These are phyloP conservation scores for Tauraco hartlaubi DNA, from an alignment of 2,797 vertebrate genomes.

Conservation along the genomic window DNA sequence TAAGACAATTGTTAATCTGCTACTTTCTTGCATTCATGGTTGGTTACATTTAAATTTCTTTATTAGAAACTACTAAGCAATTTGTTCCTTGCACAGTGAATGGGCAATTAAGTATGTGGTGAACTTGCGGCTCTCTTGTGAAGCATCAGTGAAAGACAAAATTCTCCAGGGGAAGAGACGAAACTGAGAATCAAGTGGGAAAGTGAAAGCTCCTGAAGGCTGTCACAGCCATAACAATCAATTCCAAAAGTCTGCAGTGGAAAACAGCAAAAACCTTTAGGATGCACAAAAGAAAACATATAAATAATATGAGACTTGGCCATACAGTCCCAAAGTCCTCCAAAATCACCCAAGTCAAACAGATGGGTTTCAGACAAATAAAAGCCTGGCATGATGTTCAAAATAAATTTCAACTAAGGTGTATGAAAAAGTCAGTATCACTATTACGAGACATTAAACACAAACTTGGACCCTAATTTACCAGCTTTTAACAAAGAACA, in stretches of 20 bases:
- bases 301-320: neutral
- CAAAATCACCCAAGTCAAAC: neutral
- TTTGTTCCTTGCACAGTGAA: conserved; percentile 23
- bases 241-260: neutral
- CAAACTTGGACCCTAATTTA: neutral
- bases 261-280: neutral
- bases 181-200: neutral
- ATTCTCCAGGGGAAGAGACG: neutral
- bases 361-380: neutral
- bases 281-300: neutral
- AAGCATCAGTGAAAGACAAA: neutral
- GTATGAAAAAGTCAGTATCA: neutral
- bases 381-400: neutral
- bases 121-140: conserved; percentile 14
- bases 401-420: neutral
- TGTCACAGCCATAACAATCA: neutral
- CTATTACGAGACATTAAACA: neutral
- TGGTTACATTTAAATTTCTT: neutral
- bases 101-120: neutral
- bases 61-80: neutral
- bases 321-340: neutral
- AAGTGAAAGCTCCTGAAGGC: neutral
- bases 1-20: neutral
- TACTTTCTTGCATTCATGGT: neutral
- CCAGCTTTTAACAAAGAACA: neutral